These are phyloP conservation scores for human DNA, from an alignment of 2,113 vertebrate genomes.

Conservation along the genomic window GRCh38 chr1:200902501-200903000, in stretches of 20 bases:
- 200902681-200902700: rapidly evolving
- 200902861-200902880: not conserved
- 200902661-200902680: not conserved
- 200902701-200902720: not conserved
- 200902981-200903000: not conserved
- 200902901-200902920: not conserved
- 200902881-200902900: not conserved
- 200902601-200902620: too few relatives aligned
- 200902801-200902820: not conserved
- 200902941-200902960: not conserved
- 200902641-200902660: not conserved
- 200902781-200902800: not conserved
- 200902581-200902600: too few relatives aligned
- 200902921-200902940: not conserved
- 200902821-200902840: not conserved
- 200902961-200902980: not conserved
- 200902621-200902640: not conserved
- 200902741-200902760: not conserved
- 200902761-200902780: not conserved
- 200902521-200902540: not conserved
- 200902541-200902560: not conserved
- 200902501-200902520: not conserved
- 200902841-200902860: not conserved
- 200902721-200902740: too few relatives aligned
- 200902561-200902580: not conserved